phyloP scores from a whole-genome alignment of 2,113 vertebrate genomes.

The Athene cunicularia region DNA sequence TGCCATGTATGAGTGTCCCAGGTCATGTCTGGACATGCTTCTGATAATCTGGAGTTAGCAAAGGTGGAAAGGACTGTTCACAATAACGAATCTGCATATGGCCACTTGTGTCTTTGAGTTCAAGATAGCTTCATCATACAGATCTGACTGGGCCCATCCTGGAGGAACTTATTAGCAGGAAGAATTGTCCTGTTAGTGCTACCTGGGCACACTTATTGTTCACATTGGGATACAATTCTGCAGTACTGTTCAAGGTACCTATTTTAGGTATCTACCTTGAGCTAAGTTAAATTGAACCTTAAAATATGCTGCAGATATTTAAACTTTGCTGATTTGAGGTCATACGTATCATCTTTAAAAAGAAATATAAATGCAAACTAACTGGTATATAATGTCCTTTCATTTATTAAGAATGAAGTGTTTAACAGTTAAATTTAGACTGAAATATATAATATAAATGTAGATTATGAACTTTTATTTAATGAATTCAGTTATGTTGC shows the following conservation, averaged over 20 bases:
- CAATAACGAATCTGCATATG: not conserved
- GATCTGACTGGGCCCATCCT: not conserved
- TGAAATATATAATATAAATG: not conserved
- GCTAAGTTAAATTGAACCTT: not conserved
- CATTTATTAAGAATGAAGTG: not conserved
- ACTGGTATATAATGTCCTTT: not conserved
- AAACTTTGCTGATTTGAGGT: not conserved
- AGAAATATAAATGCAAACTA: not conserved
- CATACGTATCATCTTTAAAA: not conserved
- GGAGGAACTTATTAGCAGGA: not conserved
- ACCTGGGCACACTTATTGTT: not conserved
- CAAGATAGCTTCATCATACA: not conserved
- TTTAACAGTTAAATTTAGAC: not conserved
- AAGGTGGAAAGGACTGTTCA: not conserved
- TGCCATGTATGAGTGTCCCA: not conserved
- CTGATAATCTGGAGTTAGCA: not conserved
- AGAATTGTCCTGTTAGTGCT: not conserved
- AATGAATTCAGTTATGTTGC: not conserved
- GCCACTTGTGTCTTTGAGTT: not conserved
- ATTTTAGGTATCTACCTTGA: not conserved
- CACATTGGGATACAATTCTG: not conserved
- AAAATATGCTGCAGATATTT: not conserved
- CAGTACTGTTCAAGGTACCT: not conserved
- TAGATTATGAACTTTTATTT: not conserved
- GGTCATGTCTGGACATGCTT: not conserved